Percentiles rank a stretch among this genome's conserved stretches.
Conservation (phyloP, 2,888 invertebrate genomes). For the Cryptosula pallasiana region DNA sequence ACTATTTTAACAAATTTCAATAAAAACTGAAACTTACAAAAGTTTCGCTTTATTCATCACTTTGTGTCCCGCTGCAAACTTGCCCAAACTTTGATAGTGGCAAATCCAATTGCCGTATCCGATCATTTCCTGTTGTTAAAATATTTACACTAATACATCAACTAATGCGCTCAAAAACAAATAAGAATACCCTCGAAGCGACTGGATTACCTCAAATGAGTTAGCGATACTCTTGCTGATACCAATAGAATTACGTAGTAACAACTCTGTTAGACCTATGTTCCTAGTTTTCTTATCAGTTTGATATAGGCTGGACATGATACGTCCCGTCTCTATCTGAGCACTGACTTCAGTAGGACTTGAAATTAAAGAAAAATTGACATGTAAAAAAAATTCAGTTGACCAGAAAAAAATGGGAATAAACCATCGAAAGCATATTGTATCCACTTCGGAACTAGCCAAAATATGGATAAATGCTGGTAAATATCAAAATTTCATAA, state of each 20-base stretch:
- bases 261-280: neutral
- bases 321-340: neutral
- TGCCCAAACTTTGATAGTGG: constrained; percentile 1
- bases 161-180: too few species aligned
- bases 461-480: too few species aligned
- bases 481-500: too few species aligned
- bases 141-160: too few species aligned
- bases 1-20: too few species aligned
- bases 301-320: neutral
- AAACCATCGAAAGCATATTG: too few species aligned
- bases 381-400: too few species aligned
- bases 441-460: too few species aligned
- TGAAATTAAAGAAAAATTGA: too few species aligned
- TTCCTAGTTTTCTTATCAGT: neutral
- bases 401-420: too few species aligned
- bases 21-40: constrained; percentile 6
- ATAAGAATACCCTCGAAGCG: too few species aligned
- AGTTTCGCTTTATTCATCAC: neutral
- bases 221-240: neutral
- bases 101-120: neutral
- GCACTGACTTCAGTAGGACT: neutral
- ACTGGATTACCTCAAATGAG: neutral
- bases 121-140: neutral
- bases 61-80: neutral
- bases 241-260: neutral